Base-by-base conservation (phyloP, 1,140 invertebrate genomes). In the Mylabris phalerata region DNA sequence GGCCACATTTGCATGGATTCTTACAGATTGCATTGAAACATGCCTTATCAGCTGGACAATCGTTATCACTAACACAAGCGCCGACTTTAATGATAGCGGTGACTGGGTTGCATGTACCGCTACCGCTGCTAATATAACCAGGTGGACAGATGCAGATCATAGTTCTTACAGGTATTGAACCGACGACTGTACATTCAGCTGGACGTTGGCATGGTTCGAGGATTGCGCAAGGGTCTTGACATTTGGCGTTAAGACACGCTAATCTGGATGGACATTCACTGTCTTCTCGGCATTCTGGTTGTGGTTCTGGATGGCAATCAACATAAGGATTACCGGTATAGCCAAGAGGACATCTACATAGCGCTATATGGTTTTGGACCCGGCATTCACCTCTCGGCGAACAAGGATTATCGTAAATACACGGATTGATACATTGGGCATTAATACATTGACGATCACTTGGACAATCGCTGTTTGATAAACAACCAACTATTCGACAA, bases 131-230 rank as follows among this genome's bases (percentile, higher is more conserved):
- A 1, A 92, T 83, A 64, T 92, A 93, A n/a, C 91, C 90, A 57
- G 85, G 85, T 13, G 91, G 90, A 68, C 92, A 95, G 0, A 87
- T 81, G 66, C 93, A 95, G 9, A 91, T 80, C 89, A 95, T 92
- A 0, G 91, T 93, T 45, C 90, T 79, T 1, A 94, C 85, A 0
- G 92, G 91, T 13, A 85, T 72, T 2, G 90, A 88, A 9, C 87
- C 82, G 19, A 89, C 80, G 0, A 93, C 90, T 73, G 86, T 80
- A 71, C 93, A 95, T 43, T 83, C 80, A 0, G 92, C 84, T 42
- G 90, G 90, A 54, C 81, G 79, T 19, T 82, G 79, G 68, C 93
- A 96, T 0, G 92, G 92, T 61, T 87, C 81, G 26, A 93, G 75
- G 0, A 82, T 77, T 5, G 78, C 71, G 63, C 93, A 96, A 2